Percentiles rank a stretch among this genome's conserved stretches.
phyloP scores from a whole-genome alignment of 1,140 invertebrate species.

The Oncopodura yosiiana region DNA sequence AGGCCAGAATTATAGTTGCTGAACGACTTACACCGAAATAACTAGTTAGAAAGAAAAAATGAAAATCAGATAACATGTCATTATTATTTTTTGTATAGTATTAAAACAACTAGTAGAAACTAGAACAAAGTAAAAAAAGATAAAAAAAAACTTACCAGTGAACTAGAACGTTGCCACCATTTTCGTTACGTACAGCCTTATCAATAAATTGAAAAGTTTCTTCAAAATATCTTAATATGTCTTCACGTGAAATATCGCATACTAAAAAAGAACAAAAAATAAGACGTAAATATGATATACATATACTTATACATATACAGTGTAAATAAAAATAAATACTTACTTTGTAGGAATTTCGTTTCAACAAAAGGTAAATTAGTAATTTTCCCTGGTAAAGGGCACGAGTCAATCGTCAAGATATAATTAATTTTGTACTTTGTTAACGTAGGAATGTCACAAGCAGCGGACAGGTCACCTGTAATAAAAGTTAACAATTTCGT shows the following conservation, averaged over 20 bases:
- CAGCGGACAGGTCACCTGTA: conserved; percentile 64
- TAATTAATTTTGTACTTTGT: conserved; percentile 57
- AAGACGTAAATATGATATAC: too few relatives aligned
- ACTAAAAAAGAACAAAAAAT: conserved; percentile 43
- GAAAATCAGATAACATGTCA: background rate
- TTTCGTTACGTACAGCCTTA: conserved; percentile 40
- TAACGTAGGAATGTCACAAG: conserved; percentile 58
- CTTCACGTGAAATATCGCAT: conserved; percentile 69
- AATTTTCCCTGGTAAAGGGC: conserved; percentile 63
- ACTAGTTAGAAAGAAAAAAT: conserved; percentile 8
- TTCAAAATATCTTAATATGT: conserved; percentile 65
- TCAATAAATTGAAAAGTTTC: conserved; percentile 60
- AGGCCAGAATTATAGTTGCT: conserved; percentile 69
- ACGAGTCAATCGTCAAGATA: conserved; percentile 70
- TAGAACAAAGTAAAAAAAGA: conserved; percentile 5
- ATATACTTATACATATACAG: too few relatives aligned
- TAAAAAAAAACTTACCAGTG: conserved; percentile 53
- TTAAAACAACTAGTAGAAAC: background rate
- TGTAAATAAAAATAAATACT: conserved; percentile 33
- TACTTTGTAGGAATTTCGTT: conserved; percentile 64
- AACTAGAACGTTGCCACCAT: conserved; percentile 55
- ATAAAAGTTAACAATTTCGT: conserved; percentile 12
- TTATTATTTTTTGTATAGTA: too few relatives aligned
- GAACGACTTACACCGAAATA: conserved; percentile 59
- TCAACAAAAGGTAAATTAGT: conserved; percentile 53